Evolutionary conservation across 2,113 vertebrate species (phyloP).

Genomic region (Callorhinus ursinus): DNA sequence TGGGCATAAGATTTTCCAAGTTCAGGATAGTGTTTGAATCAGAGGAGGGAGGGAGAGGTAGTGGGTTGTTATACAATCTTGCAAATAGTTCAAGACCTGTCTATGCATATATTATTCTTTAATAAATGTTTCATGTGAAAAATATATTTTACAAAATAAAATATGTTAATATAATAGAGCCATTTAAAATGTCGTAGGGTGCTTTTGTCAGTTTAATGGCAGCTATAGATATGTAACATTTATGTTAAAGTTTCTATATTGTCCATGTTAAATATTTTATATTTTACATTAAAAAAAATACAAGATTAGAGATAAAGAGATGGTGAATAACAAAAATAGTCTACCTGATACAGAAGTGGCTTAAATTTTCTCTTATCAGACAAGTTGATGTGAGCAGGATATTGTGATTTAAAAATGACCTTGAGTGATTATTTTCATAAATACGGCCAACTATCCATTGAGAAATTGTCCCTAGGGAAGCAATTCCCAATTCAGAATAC

Average conservation of each 20-base stretch:
- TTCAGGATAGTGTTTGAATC: neutral
- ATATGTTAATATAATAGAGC: neutral
- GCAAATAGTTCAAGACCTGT: neutral
- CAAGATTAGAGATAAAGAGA: neutral
- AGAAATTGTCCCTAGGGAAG: conserved; percentile 43
- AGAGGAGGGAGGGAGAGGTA: neutral
- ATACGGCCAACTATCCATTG: conserved; percentile 15
- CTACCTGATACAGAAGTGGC: neutral
- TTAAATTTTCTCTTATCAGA: conserved; percentile 10
- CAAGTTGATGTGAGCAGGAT: neutral
- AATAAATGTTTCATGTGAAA: neutral
- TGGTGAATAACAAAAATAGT: neutral
- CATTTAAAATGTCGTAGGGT: neutral
- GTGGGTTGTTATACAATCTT: neutral
- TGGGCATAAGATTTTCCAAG: neutral
- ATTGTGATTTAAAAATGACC: conserved; percentile 49
- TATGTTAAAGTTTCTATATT: neutral
- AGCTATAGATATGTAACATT: neutral
- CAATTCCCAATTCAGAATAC: conserved; percentile 32
- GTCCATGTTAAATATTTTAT: neutral
- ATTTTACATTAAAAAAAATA: neutral
- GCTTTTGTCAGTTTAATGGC: neutral
- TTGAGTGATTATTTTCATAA: conserved; percentile 52
- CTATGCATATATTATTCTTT: neutral
- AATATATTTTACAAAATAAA: neutral